phyloP scores from a whole-genome alignment of 2,113 vertebrate species.

The Heterotis niloticus region DNA sequence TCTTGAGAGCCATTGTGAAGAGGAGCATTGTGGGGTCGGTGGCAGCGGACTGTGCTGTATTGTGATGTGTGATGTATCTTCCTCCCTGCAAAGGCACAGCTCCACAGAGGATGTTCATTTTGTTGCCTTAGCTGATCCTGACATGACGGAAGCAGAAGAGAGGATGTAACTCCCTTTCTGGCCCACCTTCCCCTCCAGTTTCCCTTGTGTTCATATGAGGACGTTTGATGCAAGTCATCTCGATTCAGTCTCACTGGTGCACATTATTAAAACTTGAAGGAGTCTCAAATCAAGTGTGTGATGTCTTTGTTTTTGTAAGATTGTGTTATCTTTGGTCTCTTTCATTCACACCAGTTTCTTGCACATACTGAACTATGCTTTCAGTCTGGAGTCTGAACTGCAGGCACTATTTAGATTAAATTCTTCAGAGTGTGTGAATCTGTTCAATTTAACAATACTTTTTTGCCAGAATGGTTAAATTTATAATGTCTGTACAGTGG shows the following conservation, averaged over 20 bases:
- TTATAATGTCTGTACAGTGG: no score
- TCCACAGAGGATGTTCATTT: conserved; percentile 65
- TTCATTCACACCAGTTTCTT: no score
- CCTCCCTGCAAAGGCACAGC: conserved; percentile 68
- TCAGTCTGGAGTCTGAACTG: no score
- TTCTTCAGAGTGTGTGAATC: no score
- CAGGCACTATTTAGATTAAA: no score
- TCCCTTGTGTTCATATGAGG: conserved; percentile 60
- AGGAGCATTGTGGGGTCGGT: conserved; percentile 44
- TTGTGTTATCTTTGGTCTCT: no score
- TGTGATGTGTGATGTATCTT: conserved; percentile 68
- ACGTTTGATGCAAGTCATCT: conserved; percentile 67
- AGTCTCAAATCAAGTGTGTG: conserved; percentile 23
- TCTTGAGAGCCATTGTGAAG: conserved; percentile 51
- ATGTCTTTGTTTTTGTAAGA: conserved; percentile 10
- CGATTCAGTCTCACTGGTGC: conserved; percentile 76
- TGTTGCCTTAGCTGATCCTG: conserved; percentile 67
- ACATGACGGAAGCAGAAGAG: conserved; percentile 22
- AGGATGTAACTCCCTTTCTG: background rate
- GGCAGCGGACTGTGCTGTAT: conserved; percentile 54
- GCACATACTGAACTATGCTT: no score
- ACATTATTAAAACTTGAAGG: conserved; percentile 79
- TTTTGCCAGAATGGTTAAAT: no score
- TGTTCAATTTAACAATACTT: no score
- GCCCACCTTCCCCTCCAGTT: conserved; percentile 28